These are phyloP conservation scores for Drosophila willistoni DNA, from an alignment of 1,140 invertebrate genomes.

Conservation along the genomic window DNA sequence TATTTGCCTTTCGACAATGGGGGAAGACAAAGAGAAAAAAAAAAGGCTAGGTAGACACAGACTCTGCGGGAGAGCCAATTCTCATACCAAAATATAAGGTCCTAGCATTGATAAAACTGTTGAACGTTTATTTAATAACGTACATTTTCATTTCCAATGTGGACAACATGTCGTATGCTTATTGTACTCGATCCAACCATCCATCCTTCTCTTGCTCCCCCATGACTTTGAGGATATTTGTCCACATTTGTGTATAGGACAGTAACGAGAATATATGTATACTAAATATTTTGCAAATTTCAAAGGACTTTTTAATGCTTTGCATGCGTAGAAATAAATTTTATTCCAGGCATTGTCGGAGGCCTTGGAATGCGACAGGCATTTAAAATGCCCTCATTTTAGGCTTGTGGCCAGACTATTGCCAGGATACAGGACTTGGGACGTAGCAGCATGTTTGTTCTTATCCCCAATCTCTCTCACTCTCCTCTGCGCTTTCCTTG, in stretches of 20 bases:
- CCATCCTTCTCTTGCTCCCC: background rate
- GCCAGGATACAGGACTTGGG: conserved; percentile 48
- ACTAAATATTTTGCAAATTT: conserved; percentile 53
- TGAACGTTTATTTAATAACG: conserved; percentile 56
- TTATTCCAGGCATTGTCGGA: conserved; percentile 28
- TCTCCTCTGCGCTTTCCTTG: too few relatives aligned
- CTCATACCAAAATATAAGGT: background rate
- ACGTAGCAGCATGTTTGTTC: conserved; percentile 58
- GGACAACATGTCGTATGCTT: conserved; percentile 30
- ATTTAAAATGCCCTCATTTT: conserved; percentile 69
- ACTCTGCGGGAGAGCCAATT: background rate
- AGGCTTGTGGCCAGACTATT: conserved; percentile 50
- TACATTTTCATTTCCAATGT: conserved; percentile 40
- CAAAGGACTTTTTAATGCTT: conserved; percentile 46
- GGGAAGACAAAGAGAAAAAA: conserved; percentile 16
- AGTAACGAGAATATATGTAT: conserved; percentile 22
- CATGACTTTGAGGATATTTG: conserved; percentile 22
- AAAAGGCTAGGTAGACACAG: background rate
- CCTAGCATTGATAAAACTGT: conserved; percentile 30
- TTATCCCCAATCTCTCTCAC: conserved; percentile 10
- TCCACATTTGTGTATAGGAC: conserved; percentile 9
- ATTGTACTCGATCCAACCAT: conserved; percentile 3
- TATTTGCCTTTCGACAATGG: conserved; percentile 69
- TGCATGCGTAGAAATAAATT: conserved; percentile 57
- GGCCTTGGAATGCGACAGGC: conserved; percentile 60